Base-by-base conservation (phyloP, 2,113 vertebrate genomes). In the Shinisaurus crocodilurus region DNA sequence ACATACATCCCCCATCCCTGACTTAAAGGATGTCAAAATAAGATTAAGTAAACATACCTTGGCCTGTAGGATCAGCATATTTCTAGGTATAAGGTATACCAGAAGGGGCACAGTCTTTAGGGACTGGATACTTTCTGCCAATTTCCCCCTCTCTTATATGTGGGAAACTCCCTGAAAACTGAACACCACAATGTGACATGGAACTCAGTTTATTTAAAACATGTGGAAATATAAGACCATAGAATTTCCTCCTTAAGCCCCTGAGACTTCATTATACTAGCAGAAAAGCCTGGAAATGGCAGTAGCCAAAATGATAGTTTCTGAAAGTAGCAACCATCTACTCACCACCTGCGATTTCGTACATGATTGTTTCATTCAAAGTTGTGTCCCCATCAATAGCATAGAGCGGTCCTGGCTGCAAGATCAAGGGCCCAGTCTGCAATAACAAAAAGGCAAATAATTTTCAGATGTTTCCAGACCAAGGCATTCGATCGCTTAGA, bases 321-420 rank as follows among this genome's bases (percentile, higher is more conserved):
- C 1, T 1, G 9, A 83, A 29, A 6, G 13, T 32, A 89, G 83
- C 27, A 12, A 65, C 8, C 3, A 6, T 65, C 43, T 76, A 92
- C 94, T 96, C 89, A 98, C 98, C 98, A 91, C 95, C 90, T 23
- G 98, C 93, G n/a, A 99, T 97, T 2, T 93, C 97, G 94, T 99
- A 99, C 87, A 93, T 57, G 65, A 98, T 97, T 88, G 94, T 96
- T 74, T 98, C 98, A 0, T 97, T 98, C 88, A 98, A 91, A 88
- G 94, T 96, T 93, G 94, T 96, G 96, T 99, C 98, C 76, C 98
- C 98, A 75, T 99, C 98, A 1, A 93, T 93, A 65, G 98, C 98
- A 25, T 98, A 97, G 90, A 99, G 85, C 0, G 98, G 98, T 0
- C 98, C 98, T 0, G 98, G 98, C 23, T 97, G 90, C 72, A 99